phyloP scores from a whole-genome alignment of 2,113 vertebrate species.

The Nesogale talazaci region DNA sequence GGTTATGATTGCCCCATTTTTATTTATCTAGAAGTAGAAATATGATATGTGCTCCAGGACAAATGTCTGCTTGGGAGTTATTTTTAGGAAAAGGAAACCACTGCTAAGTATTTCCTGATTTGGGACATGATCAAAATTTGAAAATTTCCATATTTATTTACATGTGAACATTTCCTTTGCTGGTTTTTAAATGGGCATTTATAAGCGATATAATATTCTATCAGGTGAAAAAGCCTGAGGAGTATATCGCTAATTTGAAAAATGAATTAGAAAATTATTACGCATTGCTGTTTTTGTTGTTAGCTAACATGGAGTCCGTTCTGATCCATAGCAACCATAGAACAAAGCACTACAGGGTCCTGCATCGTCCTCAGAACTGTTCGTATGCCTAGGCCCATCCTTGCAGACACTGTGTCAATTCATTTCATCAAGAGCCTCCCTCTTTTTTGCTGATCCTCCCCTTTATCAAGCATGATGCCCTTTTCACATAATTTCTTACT shows the following conservation, averaged over 20 bases:
- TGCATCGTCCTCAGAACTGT: too few species aligned
- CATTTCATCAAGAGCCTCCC: too few species aligned
- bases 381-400: too few species aligned
- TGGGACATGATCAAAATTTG: constrained; percentile 45
- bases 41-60: constrained; percentile 47
- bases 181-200: constrained; percentile 56
- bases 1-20: constrained; percentile 65
- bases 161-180: constrained; percentile 55
- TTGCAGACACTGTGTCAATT: too few species aligned
- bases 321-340: too few species aligned
- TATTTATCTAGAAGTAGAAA: constrained; percentile 56
- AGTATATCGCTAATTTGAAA: constrained; percentile 37
- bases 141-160: constrained; percentile 66
- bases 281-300: background rate
- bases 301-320: too few species aligned
- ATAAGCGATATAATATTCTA: constrained; percentile 34
- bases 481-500: background rate
- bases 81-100: constrained; percentile 51
- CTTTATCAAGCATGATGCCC: too few species aligned
- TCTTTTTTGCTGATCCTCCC: too few species aligned
- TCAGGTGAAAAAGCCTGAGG: constrained; percentile 1
- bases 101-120: constrained; percentile 51
- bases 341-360: too few species aligned
- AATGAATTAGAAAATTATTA: constrained; percentile 40
- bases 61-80: constrained; percentile 41